Evolutionary conservation across 1,140 invertebrate species (phyloP).

Genomic region (Ephestia elutella): DNA sequence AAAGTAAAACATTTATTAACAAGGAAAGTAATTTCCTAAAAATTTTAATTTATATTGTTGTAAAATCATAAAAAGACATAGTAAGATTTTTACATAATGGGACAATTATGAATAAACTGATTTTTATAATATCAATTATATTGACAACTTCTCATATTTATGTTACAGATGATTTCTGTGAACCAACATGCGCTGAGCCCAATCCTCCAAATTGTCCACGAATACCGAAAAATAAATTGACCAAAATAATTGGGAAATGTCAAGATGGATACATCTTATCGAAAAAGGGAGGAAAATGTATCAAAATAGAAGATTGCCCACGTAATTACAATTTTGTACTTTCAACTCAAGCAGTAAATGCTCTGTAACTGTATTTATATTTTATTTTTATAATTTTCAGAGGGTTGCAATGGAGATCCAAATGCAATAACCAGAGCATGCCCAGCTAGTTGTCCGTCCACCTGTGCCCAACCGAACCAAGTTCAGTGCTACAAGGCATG

Average conservation of each 20-base stretch:
- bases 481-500: slow-evolving; percentile 1
- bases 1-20: no score
- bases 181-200: slow-evolving; percentile 19
- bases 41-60: no score
- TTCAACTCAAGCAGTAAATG: no score
- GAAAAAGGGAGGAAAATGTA: slow-evolving; percentile 22
- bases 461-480: slow-evolving; percentile 11
- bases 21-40: no score
- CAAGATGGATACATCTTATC: slow-evolving; percentile 25
- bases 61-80: no score
- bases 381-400: neutral
- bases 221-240: neutral
- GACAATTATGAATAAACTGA: no score
- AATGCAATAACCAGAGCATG: slow-evolving; percentile 14
- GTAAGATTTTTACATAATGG: no score
- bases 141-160: no score
- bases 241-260: slow-evolving; percentile 14
- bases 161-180: neutral
- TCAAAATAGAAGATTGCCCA: slow-evolving; percentile 29
- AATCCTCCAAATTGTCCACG: slow-evolving; percentile 22
- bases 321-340: slow-evolving; percentile 25
- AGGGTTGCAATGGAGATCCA: slow-evolving; percentile 19
- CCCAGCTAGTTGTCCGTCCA: slow-evolving; percentile 16
- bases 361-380: no score
- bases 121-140: no score